These are phyloP conservation scores for Synanthedon vespiformis DNA, from an alignment of 2,888 invertebrate species.

Conservation along the genomic window DNA sequence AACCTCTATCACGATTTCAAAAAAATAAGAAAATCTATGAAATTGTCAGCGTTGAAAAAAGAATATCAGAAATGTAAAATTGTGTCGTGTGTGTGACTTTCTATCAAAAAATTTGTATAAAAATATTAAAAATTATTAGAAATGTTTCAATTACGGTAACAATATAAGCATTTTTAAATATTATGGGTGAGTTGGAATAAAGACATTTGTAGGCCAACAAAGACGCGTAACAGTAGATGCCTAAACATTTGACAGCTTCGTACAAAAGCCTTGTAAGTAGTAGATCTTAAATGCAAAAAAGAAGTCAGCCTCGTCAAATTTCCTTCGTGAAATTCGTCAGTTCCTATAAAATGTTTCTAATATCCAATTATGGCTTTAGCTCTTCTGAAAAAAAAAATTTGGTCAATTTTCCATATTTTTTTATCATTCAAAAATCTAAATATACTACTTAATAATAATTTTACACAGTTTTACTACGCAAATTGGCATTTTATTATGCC, in stretches of 20 bases:
- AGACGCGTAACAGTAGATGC: neutral
- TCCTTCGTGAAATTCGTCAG: constrained; percentile 15
- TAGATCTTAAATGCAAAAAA: constrained; percentile 7
- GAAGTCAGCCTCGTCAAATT: constrained; percentile 37
- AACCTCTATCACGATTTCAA: neutral
- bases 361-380: too few species aligned
- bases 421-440: too few species aligned
- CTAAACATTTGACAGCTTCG: constrained; percentile 44
- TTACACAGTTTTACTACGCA: too few species aligned
- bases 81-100: constrained; percentile 17
- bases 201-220: neutral
- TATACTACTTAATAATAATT: too few species aligned
- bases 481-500: too few species aligned
- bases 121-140: constrained; percentile 12
- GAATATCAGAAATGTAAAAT: constrained; percentile 48
- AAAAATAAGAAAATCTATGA: neutral
- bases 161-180: constrained; percentile 14
- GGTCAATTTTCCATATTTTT: too few species aligned
- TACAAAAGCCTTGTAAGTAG: constrained; percentile 40
- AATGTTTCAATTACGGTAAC: neutral
- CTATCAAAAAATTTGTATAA: neutral
- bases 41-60: constrained; percentile 29
- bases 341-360: too few species aligned
- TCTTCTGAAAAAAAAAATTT: too few species aligned
- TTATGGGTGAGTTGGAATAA: constrained; percentile 41